Evolutionary conservation across 2,888 invertebrate species (phyloP), one percentile per base, ranked within the genome.

Genomic region (Zeuzera pyrina): DNA sequence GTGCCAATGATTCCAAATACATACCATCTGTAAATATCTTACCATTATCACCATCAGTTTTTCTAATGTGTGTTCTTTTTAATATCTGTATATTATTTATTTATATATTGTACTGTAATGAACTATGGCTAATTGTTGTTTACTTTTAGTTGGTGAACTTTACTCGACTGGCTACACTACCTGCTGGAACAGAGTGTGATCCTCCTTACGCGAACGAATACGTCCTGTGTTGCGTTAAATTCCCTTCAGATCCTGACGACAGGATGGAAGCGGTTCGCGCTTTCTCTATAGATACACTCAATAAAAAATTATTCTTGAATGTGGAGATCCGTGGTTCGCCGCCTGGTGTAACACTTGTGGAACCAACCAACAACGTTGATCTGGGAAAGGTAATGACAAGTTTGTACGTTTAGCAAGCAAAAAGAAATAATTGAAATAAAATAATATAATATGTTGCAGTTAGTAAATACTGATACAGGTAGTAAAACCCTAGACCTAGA

Each of bases 221-320:
- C 63, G 79, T 85, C 2, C 83, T 99, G 36, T 95, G 96, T 15
- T 91, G 94, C 59, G 89, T 95, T 15, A 85, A 87, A 51, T 87
- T 96, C 61, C 96, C 97, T 4, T 79, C 87, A 34, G 98, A 98
- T 73, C 91, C 93, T 22, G 97, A 98, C 42, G 93, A 92, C 56
- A 87, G 88, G 42, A 86, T 88, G 15, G 89, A 92, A 47, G 94
- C 95, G 0, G 76, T 91, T 16, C 85, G 88, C 36, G 87, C 86
- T 1, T 86, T 94, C 50, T 85, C 78, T 15, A 63, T 85, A 8
- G 88, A 88, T 50, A 83, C 88, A 12, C 83, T 90, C 43, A 92
- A 92, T 61, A 90, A 90, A 58, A 91, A 91, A 53, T 79, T 97
- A 35, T 78, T 92, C 37, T 74, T 97, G 38, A 97, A 97, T 61